Percentiles rank a stretch among this genome's conserved stretches.
These are phyloP conservation scores for Aelia acuminata DNA, from an alignment of 2,888 invertebrate species.

Conservation along the genomic window DNA sequence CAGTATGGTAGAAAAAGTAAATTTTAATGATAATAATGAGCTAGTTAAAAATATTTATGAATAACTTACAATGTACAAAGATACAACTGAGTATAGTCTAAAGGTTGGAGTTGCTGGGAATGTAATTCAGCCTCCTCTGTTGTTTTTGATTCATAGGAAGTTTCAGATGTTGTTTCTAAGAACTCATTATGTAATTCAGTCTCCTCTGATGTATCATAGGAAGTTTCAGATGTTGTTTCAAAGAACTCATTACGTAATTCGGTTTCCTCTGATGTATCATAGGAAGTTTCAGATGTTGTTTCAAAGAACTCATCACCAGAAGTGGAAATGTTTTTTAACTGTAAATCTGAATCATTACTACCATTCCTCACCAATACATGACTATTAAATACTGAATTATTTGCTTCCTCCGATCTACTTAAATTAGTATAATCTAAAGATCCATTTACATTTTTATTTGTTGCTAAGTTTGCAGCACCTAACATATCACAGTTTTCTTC, in stretches of 20 bases:
- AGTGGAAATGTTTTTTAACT: not conserved
- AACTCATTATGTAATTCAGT: not conserved
- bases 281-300: not conserved
- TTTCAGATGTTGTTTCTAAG: conserved; percentile 10
- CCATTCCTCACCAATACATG: not conserved
- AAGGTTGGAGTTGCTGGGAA: not conserved
- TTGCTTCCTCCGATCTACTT: not conserved
- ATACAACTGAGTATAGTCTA: conserved; percentile 22
- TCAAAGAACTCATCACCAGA: not conserved
- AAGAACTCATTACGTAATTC: not conserved
- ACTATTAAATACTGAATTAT: not conserved
- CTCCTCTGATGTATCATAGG: not conserved
- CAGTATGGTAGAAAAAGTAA: not conserved
- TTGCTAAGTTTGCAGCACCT: not conserved
- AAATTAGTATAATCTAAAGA: not conserved
- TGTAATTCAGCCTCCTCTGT: conserved; percentile 47
- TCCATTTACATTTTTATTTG: not conserved
- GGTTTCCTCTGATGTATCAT: not conserved
- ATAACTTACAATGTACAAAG: conserved; percentile 40
- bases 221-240: not conserved
- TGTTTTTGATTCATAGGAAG: not conserved
- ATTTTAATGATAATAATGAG: not conserved
- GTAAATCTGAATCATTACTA: not conserved
- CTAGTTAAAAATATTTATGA: not conserved
- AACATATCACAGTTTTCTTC: conserved; percentile 72